Conservation (phyloP, 2,888 invertebrate species). For the Cremastinae sp. region DNA sequence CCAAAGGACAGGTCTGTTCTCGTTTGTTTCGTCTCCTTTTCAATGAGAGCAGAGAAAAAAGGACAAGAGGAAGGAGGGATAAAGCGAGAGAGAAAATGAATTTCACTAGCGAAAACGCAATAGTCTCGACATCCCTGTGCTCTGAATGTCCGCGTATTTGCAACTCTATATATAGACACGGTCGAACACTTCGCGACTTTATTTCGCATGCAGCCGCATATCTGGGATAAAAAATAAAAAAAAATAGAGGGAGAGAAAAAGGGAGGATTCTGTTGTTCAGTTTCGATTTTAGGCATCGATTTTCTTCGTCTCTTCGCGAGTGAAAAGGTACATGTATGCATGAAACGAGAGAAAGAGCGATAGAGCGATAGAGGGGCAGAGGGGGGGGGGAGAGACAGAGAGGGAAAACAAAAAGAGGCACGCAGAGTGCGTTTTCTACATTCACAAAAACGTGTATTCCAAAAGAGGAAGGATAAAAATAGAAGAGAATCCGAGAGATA, state of each 20-base stretch:
- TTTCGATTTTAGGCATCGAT: constrained; percentile 51
- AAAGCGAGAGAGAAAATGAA: constrained; percentile 17
- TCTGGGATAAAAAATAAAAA: neutral
- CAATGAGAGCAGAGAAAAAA: constrained; percentile 22
- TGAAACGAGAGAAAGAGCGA: no score
- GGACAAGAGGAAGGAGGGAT: neutral
- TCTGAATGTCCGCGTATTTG: neutral
- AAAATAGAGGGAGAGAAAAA: constrained; percentile 16
- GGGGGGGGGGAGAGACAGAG: no score
- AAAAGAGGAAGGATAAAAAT: constrained; percentile 9
- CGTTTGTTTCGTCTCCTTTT: constrained; percentile 49
- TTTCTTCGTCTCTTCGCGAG: constrained; percentile 15
- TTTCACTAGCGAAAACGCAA: constrained; percentile 51
- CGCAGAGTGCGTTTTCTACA: constrained; percentile 18
- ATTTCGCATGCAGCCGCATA: constrained; percentile 2
- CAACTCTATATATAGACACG: constrained; percentile 1
- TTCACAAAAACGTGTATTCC: neutral
- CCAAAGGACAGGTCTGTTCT: constrained; percentile 40
- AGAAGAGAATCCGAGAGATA: neutral
- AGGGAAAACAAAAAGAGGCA: constrained; percentile 9
- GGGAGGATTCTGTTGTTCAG: constrained; percentile 24
- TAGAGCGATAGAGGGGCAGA: no score
- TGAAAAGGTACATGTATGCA: constrained; percentile 37
- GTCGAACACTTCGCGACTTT: constrained; percentile 8
- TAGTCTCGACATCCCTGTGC: constrained; percentile 17